Conservation (phyloP, 2,888 invertebrate species). For the Papilio elwesi region DNA sequence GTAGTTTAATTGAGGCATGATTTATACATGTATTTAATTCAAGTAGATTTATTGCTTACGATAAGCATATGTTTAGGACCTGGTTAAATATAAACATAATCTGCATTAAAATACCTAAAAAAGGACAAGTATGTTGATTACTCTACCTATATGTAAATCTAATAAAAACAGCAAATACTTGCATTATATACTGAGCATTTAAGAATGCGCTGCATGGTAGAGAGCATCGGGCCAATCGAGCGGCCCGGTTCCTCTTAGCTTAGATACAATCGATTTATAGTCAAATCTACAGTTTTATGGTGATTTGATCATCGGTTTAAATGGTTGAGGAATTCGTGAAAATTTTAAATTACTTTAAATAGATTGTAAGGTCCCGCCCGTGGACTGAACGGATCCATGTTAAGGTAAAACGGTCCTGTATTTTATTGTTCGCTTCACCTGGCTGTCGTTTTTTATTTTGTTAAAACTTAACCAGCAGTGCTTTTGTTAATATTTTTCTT, state of each 20-base stretch:
- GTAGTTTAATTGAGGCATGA: slow-evolving; percentile 59
- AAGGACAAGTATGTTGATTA: slow-evolving; percentile 12
- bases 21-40: slow-evolving; percentile 59
- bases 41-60: slow-evolving; percentile 63
- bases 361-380: slow-evolving; percentile 24
- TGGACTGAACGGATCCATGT: slow-evolving; percentile 25
- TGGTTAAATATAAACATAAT: slow-evolving; percentile 31
- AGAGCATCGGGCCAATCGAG: slow-evolving; percentile 25
- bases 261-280: slow-evolving; percentile 57
- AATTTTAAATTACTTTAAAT: slow-evolving; percentile 25
- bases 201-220: slow-evolving; percentile 16
- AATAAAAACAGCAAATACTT: slow-evolving; percentile 13
- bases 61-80: slow-evolving; percentile 37
- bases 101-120: slow-evolving; percentile 23
- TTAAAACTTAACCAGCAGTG: slow-evolving; percentile 73
- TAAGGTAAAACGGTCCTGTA: slow-evolving; percentile 47
- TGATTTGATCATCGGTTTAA: slow-evolving; percentile 60
- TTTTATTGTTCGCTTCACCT: slow-evolving; percentile 69
- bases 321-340: slow-evolving; percentile 35
- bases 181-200: slow-evolving; percentile 10
- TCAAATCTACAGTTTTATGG: slow-evolving; percentile 58
- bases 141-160: slow-evolving; percentile 17
- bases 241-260: slow-evolving; percentile 37
- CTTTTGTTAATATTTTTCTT: slow-evolving; percentile 74
- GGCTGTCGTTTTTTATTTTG: slow-evolving; percentile 66